A percentile compares a stretch with the other conserved stretches of the same genome.
Evolutionary conservation across 2,888 invertebrate species (phyloP).

Genomic region (Andricus quercusramuli): DNA sequence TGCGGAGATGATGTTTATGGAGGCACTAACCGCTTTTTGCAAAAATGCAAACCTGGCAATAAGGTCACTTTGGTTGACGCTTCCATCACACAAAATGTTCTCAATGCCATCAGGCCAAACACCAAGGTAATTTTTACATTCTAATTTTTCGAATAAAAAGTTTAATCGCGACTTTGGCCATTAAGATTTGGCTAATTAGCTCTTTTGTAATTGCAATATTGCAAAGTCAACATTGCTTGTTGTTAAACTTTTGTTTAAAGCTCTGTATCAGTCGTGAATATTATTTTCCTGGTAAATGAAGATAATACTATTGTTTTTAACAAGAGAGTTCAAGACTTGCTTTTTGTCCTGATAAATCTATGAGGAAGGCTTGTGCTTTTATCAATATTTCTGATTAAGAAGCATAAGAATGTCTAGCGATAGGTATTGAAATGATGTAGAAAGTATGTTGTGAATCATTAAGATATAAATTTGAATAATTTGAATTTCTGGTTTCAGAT

Average conservation of each 20-base stretch:
- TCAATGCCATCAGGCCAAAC: slow-evolving; percentile 86
- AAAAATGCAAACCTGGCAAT: slow-evolving; percentile 85
- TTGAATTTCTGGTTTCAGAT: slow-evolving; percentile 80
- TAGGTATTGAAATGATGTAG: background rate
- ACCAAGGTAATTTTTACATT: slow-evolving; percentile 85
- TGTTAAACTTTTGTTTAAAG: background rate
- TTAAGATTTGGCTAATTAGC: background rate
- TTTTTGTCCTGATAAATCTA: background rate
- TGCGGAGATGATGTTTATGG: slow-evolving; percentile 97
- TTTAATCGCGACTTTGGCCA: background rate
- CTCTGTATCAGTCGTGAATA: background rate
- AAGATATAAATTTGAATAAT: background rate
- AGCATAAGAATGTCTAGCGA: background rate
- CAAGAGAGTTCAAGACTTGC: background rate
- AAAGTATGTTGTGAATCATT: background rate
- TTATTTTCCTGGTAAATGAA: background rate
- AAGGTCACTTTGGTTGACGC: slow-evolving; percentile 89
- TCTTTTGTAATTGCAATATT: background rate
- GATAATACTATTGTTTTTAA: background rate
- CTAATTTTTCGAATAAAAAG: background rate
- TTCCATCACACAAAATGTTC: slow-evolving; percentile 84
- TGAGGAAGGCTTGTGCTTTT: background rate
- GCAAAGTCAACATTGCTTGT: background rate
- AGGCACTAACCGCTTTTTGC: slow-evolving; percentile 89
- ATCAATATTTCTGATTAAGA: background rate